Conservation (phyloP, 2,797 vertebrate genomes). For the Zenarchopterus dispar region DNA sequence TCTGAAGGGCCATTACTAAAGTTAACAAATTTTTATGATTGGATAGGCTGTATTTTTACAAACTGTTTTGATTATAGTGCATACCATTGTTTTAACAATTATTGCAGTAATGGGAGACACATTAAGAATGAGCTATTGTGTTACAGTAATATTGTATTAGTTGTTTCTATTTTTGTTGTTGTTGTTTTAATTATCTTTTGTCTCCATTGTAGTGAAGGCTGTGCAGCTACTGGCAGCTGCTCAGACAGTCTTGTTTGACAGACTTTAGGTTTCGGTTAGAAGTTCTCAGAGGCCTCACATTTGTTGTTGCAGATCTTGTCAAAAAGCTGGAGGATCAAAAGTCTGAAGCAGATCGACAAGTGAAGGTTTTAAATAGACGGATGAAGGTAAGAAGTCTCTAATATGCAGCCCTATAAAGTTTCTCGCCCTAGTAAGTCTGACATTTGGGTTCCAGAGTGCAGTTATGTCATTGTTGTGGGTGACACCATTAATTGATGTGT, state of each 20-base stretch:
- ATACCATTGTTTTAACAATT: no score
- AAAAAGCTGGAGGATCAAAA: constrained; percentile 94
- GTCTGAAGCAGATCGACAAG: constrained; percentile 88
- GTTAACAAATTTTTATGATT: no score
- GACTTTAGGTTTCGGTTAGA: no score
- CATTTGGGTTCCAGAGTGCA: background rate
- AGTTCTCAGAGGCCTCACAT: constrained; percentile 23
- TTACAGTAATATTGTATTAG: no score
- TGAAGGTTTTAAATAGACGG: constrained; percentile 88
- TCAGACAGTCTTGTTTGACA: background rate
- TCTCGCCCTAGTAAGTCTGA: no score
- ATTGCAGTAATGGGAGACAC: no score
- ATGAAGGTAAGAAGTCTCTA: constrained; percentile 87
- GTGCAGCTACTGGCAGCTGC: background rate
- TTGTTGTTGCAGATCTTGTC: constrained; percentile 83
- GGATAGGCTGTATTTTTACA: no score
- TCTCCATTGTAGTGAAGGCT: background rate
- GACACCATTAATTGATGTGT: background rate
- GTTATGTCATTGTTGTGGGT: background rate
- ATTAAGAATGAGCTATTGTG: no score
- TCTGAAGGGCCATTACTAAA: no score
- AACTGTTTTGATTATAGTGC: no score
- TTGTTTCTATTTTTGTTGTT: no score
- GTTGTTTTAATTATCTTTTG: background rate
- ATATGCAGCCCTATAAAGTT: background rate